Base-by-base conservation (phyloP, 35 echinoderm and acorn worm genomes). In the Chiridota heheva region DNA sequence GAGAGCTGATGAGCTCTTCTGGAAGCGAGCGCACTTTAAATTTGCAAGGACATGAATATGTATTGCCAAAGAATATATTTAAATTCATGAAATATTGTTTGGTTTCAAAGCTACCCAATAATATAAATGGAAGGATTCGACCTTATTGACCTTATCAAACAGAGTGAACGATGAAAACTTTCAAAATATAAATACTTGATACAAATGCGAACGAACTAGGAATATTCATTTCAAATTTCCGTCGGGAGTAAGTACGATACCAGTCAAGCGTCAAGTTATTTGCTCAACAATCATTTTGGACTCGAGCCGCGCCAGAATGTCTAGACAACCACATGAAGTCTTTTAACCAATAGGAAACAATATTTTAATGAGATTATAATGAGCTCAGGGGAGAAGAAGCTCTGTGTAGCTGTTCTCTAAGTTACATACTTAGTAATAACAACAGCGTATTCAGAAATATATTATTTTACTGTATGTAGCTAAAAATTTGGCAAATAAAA, bases 241-340 rank as follows among this genome's bases (percentile, higher is more conserved):
- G 58, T 49, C 75, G 90, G 90, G 90, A 87, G 90, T 86, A 68
- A 69, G 59, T 44, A 45, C 90, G 64, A 70, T 72, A 77, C 66
- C 72, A 70, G 68, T 68, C 86, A 75, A 86, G 90, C 90, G 76
- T 72, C 77, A 80, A 85, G 90, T 92, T 92, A 92, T 92, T 92
- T 92, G 90, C 90, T 92, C 90, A 92, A 92, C 90, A 92, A 92
- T 92, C 90, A 92, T 92, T 92, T 92, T 84, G 85, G 90, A 92
- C 83, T 75, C 90, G 83, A 92, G 90, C 90, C 90, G 90, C 90
- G 90, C 90, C 90, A 92, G 87, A 86, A 86, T 87, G 90, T 92
- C 90, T 92, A 92, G 90, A 92, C 90, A 81, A 87, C 90, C 76
- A 88, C 89, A 81, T 92, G 90, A 92, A 86, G 66, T 41, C 86